Evolutionary conservation across 2,797 vertebrate genomes (phyloP).

Genomic region (Trachurus trachurus): DNA sequence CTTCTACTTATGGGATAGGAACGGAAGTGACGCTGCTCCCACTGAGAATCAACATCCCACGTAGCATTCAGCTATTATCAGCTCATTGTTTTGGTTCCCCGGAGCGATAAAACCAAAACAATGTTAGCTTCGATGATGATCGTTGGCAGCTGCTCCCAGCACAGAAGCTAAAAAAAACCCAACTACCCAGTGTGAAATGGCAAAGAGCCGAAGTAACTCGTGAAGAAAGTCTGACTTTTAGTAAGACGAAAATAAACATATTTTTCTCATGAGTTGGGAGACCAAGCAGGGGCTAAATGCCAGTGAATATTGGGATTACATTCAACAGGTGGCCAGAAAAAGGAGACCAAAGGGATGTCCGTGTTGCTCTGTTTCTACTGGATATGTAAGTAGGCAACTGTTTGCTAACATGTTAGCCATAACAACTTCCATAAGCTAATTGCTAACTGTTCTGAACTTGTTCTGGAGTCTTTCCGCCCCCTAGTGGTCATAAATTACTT

Average conservation of each 20-base stretch:
- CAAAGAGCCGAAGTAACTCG: constrained; percentile 38
- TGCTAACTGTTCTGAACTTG: constrained; percentile 80
- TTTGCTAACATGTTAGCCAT: constrained; percentile 83
- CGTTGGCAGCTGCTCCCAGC: neutral
- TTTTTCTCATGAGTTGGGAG: constrained; percentile 53
- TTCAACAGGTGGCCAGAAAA: constrained; percentile 86
- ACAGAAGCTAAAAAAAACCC: constrained; percentile 25
- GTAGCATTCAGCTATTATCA: constrained; percentile 35
- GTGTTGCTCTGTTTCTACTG: constrained; percentile 86
- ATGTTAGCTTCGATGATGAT: neutral
- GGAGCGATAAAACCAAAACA: constrained; percentile 45
- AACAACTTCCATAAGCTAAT: constrained; percentile 79
- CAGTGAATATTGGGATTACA: constrained; percentile 85
- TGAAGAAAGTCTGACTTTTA: constrained; percentile 41
- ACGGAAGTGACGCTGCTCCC: constrained; percentile 15
- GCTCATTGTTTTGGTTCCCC: constrained; percentile 49
- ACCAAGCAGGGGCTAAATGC: constrained; percentile 69
- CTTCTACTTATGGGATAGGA: constrained; percentile 29
- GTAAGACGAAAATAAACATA: constrained; percentile 16
- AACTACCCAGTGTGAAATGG: constrained; percentile 25
- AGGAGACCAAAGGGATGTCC: constrained; percentile 85
- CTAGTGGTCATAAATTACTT: constrained; percentile 81
- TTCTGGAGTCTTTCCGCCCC: constrained; percentile 83
- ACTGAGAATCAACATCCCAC: constrained; percentile 46
- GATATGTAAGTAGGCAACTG: constrained; percentile 85